These are phyloP conservation scores for Todiramphus chloris DNA, from an alignment of 2,113 vertebrate genomes.

Conservation along the genomic window DNA sequence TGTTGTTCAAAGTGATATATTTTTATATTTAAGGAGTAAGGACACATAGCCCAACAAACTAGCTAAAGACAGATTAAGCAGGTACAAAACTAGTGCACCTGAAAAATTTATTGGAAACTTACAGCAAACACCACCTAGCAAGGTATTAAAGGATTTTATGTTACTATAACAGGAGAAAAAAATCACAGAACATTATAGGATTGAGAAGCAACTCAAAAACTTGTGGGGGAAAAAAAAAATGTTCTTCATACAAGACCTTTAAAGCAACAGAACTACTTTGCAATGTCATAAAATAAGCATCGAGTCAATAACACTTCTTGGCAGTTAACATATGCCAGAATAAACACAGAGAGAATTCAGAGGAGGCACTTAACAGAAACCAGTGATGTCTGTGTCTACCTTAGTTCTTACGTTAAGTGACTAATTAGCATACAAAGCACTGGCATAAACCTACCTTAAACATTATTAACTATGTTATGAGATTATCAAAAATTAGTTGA, in stretches of 20 bases:
- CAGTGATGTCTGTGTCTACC: background rate
- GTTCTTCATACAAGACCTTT: background rate
- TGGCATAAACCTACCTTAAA: background rate
- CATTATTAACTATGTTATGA: background rate
- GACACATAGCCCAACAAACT: background rate
- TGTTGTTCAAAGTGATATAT: background rate
- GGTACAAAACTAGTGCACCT: background rate
- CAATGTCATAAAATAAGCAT: background rate
- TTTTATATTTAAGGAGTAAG: background rate
- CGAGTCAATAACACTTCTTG: background rate
- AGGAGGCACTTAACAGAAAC: background rate
- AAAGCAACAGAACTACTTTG: background rate
- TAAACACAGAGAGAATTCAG: background rate
- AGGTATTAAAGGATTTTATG: background rate
- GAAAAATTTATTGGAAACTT: background rate
- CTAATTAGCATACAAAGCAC: background rate
- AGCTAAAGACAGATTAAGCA: background rate
- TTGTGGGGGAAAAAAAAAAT: background rate
- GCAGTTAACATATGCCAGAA: background rate
- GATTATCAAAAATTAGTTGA: background rate
- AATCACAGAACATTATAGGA: background rate
- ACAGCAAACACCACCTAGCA: background rate
- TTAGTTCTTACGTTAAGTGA: background rate
- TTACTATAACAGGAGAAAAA: slow-evolving; percentile 3
- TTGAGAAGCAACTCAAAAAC: background rate